phyloP scores from a whole-genome alignment of 2,113 vertebrate species.

The Turdus rufiventris region DNA sequence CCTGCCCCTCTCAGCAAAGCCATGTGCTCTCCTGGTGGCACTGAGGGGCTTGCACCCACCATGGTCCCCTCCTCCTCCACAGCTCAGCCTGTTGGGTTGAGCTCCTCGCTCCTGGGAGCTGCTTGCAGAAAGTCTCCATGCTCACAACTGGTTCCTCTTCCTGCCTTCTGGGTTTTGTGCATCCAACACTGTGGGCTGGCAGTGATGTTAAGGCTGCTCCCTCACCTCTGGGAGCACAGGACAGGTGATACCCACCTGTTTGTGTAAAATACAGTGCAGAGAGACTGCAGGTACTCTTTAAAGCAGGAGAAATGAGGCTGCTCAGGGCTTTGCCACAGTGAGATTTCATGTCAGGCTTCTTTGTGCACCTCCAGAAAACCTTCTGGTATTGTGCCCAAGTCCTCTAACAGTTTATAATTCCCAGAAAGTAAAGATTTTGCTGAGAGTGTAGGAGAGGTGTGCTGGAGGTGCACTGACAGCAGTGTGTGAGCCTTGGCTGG shows the following conservation, averaged over 20 bases:
- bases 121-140: background rate
- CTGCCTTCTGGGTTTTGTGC: background rate
- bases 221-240: background rate
- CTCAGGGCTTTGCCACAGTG: background rate
- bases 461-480: background rate
- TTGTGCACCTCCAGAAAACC: background rate
- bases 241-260: background rate
- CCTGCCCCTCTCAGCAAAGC: background rate
- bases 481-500: background rate
- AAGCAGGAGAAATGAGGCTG: background rate
- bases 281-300: background rate
- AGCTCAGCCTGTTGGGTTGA: background rate
- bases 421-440: background rate
- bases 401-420: background rate
- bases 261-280: background rate
- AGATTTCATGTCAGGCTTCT: background rate
- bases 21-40: background rate
- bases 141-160: background rate
- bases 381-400: background rate
- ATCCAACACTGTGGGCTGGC: background rate
- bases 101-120: accelerated
- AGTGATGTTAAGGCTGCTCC: background rate
- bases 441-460: background rate
- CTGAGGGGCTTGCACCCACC: background rate
- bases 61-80: background rate